Evolutionary conservation across 2,888 invertebrate species (phyloP), one percentile per base, ranked within the genome.

Genomic region (Cantharis rustica): DNA sequence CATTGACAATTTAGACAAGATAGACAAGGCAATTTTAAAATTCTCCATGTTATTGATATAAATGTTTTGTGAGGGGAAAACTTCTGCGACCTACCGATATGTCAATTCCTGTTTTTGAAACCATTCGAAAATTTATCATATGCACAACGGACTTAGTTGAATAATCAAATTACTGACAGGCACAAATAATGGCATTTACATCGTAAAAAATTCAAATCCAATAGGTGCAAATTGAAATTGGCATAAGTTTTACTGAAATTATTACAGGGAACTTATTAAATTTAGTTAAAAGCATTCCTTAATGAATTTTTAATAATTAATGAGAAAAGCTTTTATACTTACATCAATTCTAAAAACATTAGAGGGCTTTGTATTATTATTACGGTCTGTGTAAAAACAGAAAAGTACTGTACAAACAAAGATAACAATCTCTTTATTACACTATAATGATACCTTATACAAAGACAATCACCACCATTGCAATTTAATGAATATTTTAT

Each of bases 251-350:
- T 47, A 47, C 47, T n/a, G 7, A n/a, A 47, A 47, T 47, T 47
- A 47, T 47, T 47, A n/a, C n/a, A n/a, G n/a, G 2, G 5, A 47
- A 47, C n/a, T 76, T 77, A 79, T 78, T 79, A 79, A 78, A 78
- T 69, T 66, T 61, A 74, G 76, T 73, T 76, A 76, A 76, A 72
- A 74, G 78, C 79, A 79, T 79, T 79, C 78, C 76, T 79, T 79
- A 79, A 79, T 79, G 79, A 77, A 75, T 76, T 77, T 73, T 80
- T 77, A 79, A 80, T 79, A 80, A 80, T 80, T 77, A 79, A 80
- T 73, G 73, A 70, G 27, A 72, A 68, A 68, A 69, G 73, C 63
- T 47, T 47, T 47, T 47, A 47, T 64, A 20, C 71, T 61, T 62
- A 72, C 72, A 79, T 75, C 75, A 76, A 74, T 78, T 68, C 71